phyloP scores from a whole-genome alignment of 2,797 vertebrate genomes.

The Tadarida brasiliensis region DNA sequence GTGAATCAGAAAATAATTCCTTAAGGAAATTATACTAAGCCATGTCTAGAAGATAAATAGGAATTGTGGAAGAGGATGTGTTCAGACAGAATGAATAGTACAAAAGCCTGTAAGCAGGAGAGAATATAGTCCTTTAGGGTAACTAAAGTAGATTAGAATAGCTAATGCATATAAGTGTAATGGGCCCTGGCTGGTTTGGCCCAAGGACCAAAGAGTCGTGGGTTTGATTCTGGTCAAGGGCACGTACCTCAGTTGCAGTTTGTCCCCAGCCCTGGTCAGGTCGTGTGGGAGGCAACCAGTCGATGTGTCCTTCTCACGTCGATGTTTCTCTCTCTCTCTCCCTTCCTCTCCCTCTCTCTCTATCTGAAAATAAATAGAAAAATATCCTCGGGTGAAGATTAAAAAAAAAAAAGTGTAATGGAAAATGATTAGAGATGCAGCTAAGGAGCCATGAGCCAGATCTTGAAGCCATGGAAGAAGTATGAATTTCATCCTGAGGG shows the following conservation, averaged over 20 bases:
- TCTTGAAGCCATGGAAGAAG: conserved; percentile 7
- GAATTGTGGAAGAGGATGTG: neutral
- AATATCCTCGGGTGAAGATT: too few species aligned
- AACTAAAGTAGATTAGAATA: conserved; percentile 27
- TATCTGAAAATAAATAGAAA: too few species aligned
- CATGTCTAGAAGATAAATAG: neutral
- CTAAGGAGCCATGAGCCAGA: conserved; percentile 23
- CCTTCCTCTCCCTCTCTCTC: too few species aligned
- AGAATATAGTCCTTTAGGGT: neutral
- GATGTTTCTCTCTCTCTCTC: too few species aligned
- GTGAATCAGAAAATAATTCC: conserved; percentile 15
- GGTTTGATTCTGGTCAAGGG: too few species aligned
- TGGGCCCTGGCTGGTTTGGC: too few species aligned
- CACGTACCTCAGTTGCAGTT: too few species aligned
- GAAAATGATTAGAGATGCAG: neutral
- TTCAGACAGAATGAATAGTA: conserved; percentile 17
- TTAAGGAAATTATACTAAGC: conserved; percentile 40
- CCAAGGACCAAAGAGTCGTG: too few species aligned
- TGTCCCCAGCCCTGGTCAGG: too few species aligned
- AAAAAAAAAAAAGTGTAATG: neutral
- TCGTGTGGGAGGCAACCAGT: too few species aligned
- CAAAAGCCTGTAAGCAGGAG: conserved; percentile 29
- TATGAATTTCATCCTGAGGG: conserved; percentile 55
- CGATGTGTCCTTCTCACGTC: too few species aligned
- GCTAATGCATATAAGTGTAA: neutral